phyloP scores from a whole-genome alignment of 2,888 invertebrate genomes.

The Onthophagus sagittarius region DNA sequence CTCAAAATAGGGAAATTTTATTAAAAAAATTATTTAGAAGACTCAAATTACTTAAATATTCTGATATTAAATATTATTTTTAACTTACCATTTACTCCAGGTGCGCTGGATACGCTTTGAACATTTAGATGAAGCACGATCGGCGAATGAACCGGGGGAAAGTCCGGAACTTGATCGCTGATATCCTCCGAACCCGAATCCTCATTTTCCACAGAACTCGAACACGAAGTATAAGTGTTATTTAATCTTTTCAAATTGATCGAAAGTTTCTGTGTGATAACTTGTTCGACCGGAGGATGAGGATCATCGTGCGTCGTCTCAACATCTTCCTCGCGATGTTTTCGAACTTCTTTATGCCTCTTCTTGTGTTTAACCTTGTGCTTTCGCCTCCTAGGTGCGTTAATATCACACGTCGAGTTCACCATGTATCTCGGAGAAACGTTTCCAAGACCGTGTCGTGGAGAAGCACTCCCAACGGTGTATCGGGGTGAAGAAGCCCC shows the following conservation, averaged over 20 bases:
- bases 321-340: slow-evolving; percentile 44
- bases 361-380: slow-evolving; percentile 78
- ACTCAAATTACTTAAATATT: too few species aligned
- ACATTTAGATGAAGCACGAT: slow-evolving; percentile 57
- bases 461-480: slow-evolving; percentile 56
- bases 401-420: slow-evolving; percentile 40
- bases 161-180: slow-evolving; percentile 52
- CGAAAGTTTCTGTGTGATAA: slow-evolving; percentile 69
- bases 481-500: slow-evolving; percentile 50
- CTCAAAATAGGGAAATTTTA: too few species aligned
- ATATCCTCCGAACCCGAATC: slow-evolving; percentile 45
- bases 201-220: slow-evolving; percentile 47
- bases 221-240: slow-evolving; percentile 58
- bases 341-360: slow-evolving; percentile 55
- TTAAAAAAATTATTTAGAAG: too few species aligned
- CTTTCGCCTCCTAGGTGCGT: slow-evolving; percentile 50
- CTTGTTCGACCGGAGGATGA: slow-evolving; percentile 56
- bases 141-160: slow-evolving; percentile 52
- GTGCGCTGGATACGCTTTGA: slow-evolving; percentile 55
- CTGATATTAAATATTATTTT: slow-evolving; percentile 10
- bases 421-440: slow-evolving; percentile 54
- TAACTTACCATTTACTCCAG: slow-evolving; percentile 51
- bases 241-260: slow-evolving; percentile 71
- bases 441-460: slow-evolving; percentile 56
- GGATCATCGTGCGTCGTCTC: slow-evolving; percentile 38